These are phyloP conservation scores for Myotis pilosus DNA, from an alignment of 2,797 vertebrate genomes.

Conservation along the genomic window DNA sequence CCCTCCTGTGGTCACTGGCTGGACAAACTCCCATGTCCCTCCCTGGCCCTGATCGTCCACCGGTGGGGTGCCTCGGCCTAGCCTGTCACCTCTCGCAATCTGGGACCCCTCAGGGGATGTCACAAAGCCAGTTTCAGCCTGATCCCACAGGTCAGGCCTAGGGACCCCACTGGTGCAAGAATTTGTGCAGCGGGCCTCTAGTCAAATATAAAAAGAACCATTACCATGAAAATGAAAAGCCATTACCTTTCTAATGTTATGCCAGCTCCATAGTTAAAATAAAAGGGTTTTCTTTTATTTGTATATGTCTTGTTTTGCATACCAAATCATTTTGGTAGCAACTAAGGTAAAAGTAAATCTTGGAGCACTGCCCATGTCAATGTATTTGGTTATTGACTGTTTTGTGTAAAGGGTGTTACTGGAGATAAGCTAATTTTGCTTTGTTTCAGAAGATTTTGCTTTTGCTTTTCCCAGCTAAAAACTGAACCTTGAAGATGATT, in stretches of 20 bases:
- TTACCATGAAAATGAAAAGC: neutral
- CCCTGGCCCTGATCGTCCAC: too few species aligned
- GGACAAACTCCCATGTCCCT: too few species aligned
- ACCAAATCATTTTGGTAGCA: neutral
- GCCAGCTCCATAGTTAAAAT: neutral
- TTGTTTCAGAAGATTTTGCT: neutral
- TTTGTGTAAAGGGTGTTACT: neutral
- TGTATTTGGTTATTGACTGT: neutral
- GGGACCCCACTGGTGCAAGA: too few species aligned
- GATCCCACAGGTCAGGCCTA: too few species aligned
- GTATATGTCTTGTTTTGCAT: neutral
- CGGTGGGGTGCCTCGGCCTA: too few species aligned
- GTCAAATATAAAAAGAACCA: neutral
- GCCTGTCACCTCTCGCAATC: too few species aligned
- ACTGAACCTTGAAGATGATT: constrained; percentile 1
- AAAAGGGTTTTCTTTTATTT: constrained; percentile 3
- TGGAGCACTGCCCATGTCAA: neutral
- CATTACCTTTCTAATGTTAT: neutral
- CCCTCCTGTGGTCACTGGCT: too few species aligned
- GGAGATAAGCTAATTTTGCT: neutral
- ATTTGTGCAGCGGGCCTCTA: too few species aligned
- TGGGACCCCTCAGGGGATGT: too few species aligned
- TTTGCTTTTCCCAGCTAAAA: neutral
- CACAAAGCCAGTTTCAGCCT: too few species aligned
- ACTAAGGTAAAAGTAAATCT: neutral